Percentiles rank a stretch among this genome's conserved stretches.
Evolutionary conservation across 2,113 vertebrate genomes (phyloP).

Genomic region (Oncorhynchus masou): DNA sequence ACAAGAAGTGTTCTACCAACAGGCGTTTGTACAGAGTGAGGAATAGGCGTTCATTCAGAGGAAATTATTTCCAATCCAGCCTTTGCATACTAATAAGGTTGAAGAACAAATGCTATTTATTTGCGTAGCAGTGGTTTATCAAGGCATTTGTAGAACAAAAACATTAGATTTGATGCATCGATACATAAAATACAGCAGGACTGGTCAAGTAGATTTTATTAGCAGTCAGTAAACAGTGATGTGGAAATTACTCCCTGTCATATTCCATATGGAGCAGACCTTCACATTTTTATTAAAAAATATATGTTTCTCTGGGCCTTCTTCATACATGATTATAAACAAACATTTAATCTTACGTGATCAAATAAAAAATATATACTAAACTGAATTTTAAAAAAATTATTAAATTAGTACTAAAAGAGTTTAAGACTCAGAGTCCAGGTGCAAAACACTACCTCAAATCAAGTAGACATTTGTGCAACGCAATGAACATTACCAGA

Average conservation of each 20-base stretch:
- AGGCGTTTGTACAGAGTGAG: neutral
- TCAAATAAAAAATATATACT: no score
- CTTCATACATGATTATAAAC: neutral
- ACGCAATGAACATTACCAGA: neutral
- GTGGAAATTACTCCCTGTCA: slow-evolving; percentile 18
- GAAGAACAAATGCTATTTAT: neutral
- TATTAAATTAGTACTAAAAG: no score
- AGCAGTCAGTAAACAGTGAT: slow-evolving; percentile 44
- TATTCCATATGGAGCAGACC: slow-evolving; percentile 15
- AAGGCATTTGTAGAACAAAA: neutral
- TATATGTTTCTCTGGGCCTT: neutral
- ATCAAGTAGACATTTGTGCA: neutral
- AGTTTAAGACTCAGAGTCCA: no score
- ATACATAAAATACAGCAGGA: slow-evolving; percentile 27
- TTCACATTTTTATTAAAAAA: slow-evolving; percentile 29
- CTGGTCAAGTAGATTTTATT: slow-evolving; percentile 64
- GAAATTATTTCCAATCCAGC: neutral
- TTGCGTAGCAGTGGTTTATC: no score
- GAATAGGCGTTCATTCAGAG: neutral
- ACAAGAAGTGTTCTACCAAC: neutral
- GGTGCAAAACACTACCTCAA: neutral
- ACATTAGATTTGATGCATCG: no score
- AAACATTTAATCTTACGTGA: neutral
- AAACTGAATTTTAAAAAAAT: no score
- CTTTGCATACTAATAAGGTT: neutral